Evolutionary conservation across 2,797 vertebrate genomes (phyloP), one percentile per base, ranked within the genome.

Genomic region (Crocidura indochinensis): DNA sequence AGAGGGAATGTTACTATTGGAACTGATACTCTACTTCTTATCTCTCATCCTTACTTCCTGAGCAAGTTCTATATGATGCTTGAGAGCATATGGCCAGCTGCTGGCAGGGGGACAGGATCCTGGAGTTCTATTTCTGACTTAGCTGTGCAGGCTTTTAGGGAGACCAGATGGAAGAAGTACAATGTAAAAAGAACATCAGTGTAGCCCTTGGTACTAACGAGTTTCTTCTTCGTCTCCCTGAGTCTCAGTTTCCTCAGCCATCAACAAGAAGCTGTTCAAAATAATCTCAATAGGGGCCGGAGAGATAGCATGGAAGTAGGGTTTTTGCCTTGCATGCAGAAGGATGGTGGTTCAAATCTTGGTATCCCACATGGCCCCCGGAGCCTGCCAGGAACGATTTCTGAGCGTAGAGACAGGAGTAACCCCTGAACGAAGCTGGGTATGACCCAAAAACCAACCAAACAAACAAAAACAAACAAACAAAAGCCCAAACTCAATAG

Each of bases 111-210:
- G 44, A 27, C 14, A 77, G 80, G 92, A 29, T 44, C 53, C 69
- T 74, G 29, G n/a, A 79, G 27, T 47, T 92, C 92, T 84, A 51
- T 75, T 78, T 91, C 80, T 73, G n/a, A 74, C 44, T 87, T 6
- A 12, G 26, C 38, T 51, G 26, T 27, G 62, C 46, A 17, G 72
- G 47, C 24, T 83, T 89, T 62, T 44, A 46, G 75, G 1, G 24
- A 81, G 79, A 60, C 15, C 29, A 27, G 22, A 27, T 53, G n/a
- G 82, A 47, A 78, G 44, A 67, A 77, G 47, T 69, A 19, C 15
- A 4, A 2, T 0, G 2, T 62, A 24, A 84, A 56, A 72, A 69
- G 80, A 74, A 69, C 15, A 14, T 31, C 22, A 22, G 44, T 74
- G n/a, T 1, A 49, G 67, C 53, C 26, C 74, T 75, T 38, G 6